Base-by-base conservation (phyloP, 2,113 vertebrate genomes). In the Chaetura pelagica region DNA sequence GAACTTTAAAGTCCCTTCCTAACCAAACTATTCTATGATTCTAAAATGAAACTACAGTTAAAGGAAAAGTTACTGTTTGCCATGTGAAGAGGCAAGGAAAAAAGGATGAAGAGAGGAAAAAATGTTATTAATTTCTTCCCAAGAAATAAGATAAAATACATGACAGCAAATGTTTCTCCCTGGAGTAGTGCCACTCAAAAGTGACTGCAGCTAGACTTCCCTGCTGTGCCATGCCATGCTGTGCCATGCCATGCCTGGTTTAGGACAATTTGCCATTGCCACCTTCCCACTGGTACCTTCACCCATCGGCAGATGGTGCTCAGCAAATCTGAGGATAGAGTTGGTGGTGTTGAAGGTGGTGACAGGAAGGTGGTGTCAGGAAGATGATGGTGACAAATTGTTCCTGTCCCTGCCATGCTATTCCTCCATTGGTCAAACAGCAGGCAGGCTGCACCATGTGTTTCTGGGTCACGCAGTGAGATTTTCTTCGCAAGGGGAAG, bases 381-480 rank as follows among this genome's bases (percentile, higher is more conserved):
- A 22, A 48, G 46, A 20, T 48, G 46, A 21, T 48, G 46, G 46
- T 21, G 19, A 48, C 46, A 48, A 48, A 21, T 48, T 48, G 20
- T 21, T 21, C 46, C 19, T 48, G 46, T 48, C 46, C 46, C 46
- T 69, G 42, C 30, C 5, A 0, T 35, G 27, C 26, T 12, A 4
- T 15, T 67, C 6, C 52, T 72, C 29, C 15, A 1, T 7, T 1
- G 2, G 52, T 38, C 64, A 34, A 71, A n/a, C 11, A 42, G 8
- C 2, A 4, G 63, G 26, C 13, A 34, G 23, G 17, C 24, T 87
- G 52, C 64, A 48, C 26, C 15, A 15, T 0, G 0, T 27, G 21
- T 35, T 82, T 23, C 78, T 85, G 46, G 27, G n/a, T 40, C 54
- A 29, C 0, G 0, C 26, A 29, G 32, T 20, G 34, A 34, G 8